Evolutionary conservation across 2,113 vertebrate genomes (phyloP), one percentile per base, ranked within the genome.

Genomic region (Atractosteus spatula): DNA sequence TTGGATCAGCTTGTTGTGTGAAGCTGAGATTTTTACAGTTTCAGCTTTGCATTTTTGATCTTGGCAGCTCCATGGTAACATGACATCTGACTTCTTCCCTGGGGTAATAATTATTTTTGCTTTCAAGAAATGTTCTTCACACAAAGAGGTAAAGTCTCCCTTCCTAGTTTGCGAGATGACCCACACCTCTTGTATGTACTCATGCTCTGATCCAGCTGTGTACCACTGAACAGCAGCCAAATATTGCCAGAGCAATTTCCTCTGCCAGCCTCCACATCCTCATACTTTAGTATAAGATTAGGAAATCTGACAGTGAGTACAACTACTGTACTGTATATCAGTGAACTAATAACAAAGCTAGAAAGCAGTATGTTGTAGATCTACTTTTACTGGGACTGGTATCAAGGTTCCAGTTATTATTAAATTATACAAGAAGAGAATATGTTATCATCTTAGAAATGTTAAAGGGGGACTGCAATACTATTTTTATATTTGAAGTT

Each of bases 31-130:
- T 59, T 59, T 59, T 16, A 59, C 12, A 59, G 57, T n/a, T 59
- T 13, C 12, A 59, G 57, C 57, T 51, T 51, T 51, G 47, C 47
- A 51, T 51, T 5, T 51, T 10, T 51, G 47, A 51, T 51, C 47
- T 51, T 51, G 47, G 10, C 47, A 16, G n/a, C 57, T 59, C 57
- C n/a, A 59, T 59, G 57, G 57, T 59, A 59, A 59, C 57, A 8
- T 16, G n/a, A 13, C 12, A 13, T 59, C 57, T 59, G n/a, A 59
- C 57, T 59, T 59, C 57, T 16, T 59, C 57, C n/a, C 57, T 6
- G 57, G 12, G 57, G 57, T 59, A 14, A 16, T 13, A 10, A 43
- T 72, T 56, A 54, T 56, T 57, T 55, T 73, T 29, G 56, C 63
- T 45, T n/a, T 13, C 64, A 61, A 45, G 64, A 66, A 51, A 55